phyloP scores from a whole-genome alignment of 2,888 invertebrate genomes.

The Chaetogeoica ovagalla region DNA sequence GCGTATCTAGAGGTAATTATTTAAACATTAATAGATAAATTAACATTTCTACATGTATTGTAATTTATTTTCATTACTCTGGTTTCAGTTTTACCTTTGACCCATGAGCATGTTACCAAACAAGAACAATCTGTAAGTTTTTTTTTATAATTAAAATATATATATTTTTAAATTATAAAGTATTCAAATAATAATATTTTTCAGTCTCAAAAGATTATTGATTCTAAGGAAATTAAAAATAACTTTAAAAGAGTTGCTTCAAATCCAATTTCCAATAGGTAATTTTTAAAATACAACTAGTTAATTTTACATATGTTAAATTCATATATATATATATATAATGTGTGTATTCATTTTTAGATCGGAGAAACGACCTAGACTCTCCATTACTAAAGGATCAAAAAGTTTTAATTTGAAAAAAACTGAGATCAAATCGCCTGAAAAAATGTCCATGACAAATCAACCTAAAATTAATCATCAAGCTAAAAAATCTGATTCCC shows the following conservation, averaged over 20 bases:
- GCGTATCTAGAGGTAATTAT: constrained; percentile 3
- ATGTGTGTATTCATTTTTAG: constrained; percentile 17
- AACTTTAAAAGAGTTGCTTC: constrained; percentile 5
- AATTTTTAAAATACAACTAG: constrained; percentile 1
- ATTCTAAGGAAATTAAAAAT: neutral
- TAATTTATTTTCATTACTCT: neutral
- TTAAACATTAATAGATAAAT: neutral
- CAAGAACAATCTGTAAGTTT: constrained; percentile 10
- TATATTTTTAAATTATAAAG: neutral
- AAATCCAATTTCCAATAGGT: constrained; percentile 7
- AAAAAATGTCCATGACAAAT: neutral
- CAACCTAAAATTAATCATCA: neutral
- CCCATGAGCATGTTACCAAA: neutral
- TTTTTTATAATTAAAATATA: neutral
- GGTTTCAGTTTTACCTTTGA: neutral
- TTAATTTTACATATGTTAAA: neutral
- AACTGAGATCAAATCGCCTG: neutral
- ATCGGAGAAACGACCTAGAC: neutral
- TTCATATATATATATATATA: neutral
- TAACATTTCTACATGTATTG: too few relatives aligned
- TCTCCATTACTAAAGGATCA: neutral
- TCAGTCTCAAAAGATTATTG: neutral
- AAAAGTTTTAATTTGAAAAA: neutral
- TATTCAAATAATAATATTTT: neutral
- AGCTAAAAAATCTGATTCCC: neutral